Conservation (phyloP, 1,140 invertebrate species). For the Eubasilissa regina region DNA sequence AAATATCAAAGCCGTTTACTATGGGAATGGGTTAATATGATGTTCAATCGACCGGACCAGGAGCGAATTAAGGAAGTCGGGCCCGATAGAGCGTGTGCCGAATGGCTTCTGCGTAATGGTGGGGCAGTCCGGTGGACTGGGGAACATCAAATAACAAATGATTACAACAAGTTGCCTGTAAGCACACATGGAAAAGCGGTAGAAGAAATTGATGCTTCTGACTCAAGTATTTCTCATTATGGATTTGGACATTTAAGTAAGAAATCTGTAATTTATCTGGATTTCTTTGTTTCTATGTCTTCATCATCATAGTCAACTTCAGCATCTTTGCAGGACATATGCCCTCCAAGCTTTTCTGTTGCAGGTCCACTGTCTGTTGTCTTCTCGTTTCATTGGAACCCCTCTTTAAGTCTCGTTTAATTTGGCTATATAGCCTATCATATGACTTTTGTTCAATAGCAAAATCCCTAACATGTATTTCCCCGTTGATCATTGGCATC, state of each 20-base stretch:
- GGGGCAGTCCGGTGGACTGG: slow-evolving; percentile 81
- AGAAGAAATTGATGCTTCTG: slow-evolving; percentile 82
- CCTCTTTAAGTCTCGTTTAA: too few relatives aligned
- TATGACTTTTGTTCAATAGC: too few relatives aligned
- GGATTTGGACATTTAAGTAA: slow-evolving; percentile 86
- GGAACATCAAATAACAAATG: slow-evolving; percentile 70
- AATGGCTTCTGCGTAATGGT: slow-evolving; percentile 91
- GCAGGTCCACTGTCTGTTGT: too few relatives aligned
- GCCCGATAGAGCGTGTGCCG: slow-evolving; percentile 89
- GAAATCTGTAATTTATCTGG: slow-evolving; percentile 6
- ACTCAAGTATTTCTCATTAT: slow-evolving; percentile 83
- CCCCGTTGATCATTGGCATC: too few relatives aligned
- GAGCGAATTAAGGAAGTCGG: slow-evolving; percentile 82
- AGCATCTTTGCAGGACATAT: too few relatives aligned
- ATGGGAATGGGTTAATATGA: slow-evolving; percentile 74
- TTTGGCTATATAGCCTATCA: too few relatives aligned
- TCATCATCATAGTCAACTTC: neutral
- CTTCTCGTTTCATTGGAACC: too few relatives aligned
- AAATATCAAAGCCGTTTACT: slow-evolving; percentile 61
- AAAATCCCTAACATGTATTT: too few relatives aligned
- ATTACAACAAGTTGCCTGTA: slow-evolving; percentile 82
- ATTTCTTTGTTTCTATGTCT: neutral
- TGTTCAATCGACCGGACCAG: slow-evolving; percentile 78
- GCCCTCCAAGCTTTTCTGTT: too few relatives aligned
- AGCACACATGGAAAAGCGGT: slow-evolving; percentile 66